phyloP scores from a whole-genome alignment of 2,888 invertebrate species.

The Rhogogaster chlorosoma region DNA sequence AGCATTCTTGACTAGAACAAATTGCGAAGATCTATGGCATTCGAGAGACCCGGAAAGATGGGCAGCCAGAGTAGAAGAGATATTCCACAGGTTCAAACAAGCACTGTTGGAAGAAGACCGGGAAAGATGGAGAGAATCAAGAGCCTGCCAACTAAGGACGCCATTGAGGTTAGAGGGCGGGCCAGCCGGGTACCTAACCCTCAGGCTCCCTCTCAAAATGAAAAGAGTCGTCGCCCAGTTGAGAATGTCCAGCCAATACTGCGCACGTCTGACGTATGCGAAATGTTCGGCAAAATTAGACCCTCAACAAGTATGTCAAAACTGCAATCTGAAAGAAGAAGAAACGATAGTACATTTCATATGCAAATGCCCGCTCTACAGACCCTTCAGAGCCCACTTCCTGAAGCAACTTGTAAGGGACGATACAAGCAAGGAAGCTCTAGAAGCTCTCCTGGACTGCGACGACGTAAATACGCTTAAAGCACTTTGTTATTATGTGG shows the following conservation, averaged over 20 bases:
- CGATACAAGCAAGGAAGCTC: too few relatives aligned
- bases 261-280: background rate
- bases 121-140: background rate
- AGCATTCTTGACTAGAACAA: too few relatives aligned
- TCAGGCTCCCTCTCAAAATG: background rate
- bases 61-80: background rate
- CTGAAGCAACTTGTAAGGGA: too few relatives aligned
- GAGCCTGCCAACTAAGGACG: background rate
- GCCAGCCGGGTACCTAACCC: conserved; percentile 9
- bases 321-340: conserved; percentile 32
- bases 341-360: conserved; percentile 48
- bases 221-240: conserved; percentile 46
- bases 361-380: conserved; percentile 12
- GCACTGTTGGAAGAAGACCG: background rate
- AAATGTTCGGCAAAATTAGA: conserved; percentile 37
- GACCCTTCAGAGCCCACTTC: background rate
- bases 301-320: conserved; percentile 39
- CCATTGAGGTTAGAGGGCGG: background rate
- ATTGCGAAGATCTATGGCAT: conserved; percentile 23
- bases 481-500: too few relatives aligned
- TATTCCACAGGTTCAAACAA: conserved; percentile 2
- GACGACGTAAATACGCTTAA: too few relatives aligned
- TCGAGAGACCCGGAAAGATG: background rate
- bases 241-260: conserved; percentile 34
- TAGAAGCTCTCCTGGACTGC: too few relatives aligned